Evolutionary conservation across 2,113 vertebrate species (phyloP).

Genomic region (Jacana jacana): DNA sequence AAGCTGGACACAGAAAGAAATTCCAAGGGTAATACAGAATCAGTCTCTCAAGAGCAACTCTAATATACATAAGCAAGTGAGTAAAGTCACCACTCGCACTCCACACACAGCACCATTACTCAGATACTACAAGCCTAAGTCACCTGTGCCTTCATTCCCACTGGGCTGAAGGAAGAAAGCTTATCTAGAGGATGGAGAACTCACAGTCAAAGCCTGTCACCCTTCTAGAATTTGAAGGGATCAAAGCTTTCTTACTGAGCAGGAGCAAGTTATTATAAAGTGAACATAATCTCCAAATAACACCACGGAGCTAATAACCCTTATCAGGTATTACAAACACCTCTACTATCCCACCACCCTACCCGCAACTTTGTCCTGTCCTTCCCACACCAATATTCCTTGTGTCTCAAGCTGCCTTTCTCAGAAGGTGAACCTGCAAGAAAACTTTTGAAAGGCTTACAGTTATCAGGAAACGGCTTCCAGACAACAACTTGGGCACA

Average conservation of each 20-base stretch:
- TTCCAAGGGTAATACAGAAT: neutral
- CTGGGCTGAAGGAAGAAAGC: neutral
- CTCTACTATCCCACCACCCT: neutral
- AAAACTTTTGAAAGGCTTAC: neutral
- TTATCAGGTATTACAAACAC: neutral
- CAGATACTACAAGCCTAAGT: neutral
- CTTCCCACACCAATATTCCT: neutral
- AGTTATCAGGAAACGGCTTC: neutral
- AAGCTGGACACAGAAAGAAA: neutral
- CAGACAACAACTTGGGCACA: rapidly evolving
- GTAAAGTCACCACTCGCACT: neutral
- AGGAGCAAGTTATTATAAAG: neutral
- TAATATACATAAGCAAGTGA: neutral
- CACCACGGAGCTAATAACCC: neutral
- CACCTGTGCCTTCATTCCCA: neutral
- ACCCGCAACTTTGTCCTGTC: neutral
- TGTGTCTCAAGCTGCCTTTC: neutral
- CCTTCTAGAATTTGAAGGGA: neutral
- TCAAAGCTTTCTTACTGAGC: neutral
- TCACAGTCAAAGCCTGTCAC: neutral
- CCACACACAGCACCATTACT: neutral
- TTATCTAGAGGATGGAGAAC: neutral
- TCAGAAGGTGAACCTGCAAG: neutral
- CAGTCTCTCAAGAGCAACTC: neutral
- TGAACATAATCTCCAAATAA: neutral